Evolutionary conservation across 2,888 invertebrate genomes (phyloP).

Genomic region (Tetragnatha montana): DNA sequence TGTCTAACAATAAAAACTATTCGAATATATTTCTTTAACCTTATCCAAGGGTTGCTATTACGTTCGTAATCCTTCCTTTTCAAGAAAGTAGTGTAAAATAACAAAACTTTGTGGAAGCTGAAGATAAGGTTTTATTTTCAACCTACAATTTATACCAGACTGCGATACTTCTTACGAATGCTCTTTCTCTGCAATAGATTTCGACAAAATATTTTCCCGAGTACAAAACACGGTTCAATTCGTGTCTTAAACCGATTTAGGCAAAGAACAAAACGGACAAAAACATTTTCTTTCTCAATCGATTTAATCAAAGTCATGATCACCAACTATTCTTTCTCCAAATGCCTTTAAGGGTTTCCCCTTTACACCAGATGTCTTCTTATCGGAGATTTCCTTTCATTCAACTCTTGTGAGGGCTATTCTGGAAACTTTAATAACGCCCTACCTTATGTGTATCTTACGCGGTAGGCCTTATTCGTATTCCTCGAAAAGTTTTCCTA

Average conservation of each 20-base stretch:
- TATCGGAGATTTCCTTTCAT: conserved; percentile 4
- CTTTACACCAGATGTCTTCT: conserved; percentile 8
- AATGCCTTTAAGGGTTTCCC: neutral
- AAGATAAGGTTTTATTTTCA: too few relatives aligned
- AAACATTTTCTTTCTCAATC: neutral
- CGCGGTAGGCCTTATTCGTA: conserved; percentile 8
- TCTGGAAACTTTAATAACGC: conserved; percentile 11
- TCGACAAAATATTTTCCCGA: neutral
- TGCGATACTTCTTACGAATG: conserved; percentile 16
- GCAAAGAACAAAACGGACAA: neutral
- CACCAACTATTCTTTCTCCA: neutral
- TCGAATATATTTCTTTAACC: too few relatives aligned
- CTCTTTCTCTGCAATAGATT: neutral
- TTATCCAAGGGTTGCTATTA: too few relatives aligned
- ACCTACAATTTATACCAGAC: neutral
- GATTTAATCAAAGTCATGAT: conserved; percentile 13
- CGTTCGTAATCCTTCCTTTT: too few relatives aligned
- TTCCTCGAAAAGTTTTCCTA: neutral
- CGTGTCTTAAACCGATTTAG: neutral
- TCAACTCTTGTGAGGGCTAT: neutral
- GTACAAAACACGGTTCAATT: neutral
- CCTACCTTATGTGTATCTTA: neutral
- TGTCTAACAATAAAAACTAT: too few relatives aligned
- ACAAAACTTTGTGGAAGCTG: too few relatives aligned
- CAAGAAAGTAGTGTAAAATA: too few relatives aligned